A percentile compares a stretch with the other conserved stretches of the same genome.
Evolutionary conservation across 2,888 invertebrate genomes (phyloP).

Genomic region (Lamproptera curius): DNA sequence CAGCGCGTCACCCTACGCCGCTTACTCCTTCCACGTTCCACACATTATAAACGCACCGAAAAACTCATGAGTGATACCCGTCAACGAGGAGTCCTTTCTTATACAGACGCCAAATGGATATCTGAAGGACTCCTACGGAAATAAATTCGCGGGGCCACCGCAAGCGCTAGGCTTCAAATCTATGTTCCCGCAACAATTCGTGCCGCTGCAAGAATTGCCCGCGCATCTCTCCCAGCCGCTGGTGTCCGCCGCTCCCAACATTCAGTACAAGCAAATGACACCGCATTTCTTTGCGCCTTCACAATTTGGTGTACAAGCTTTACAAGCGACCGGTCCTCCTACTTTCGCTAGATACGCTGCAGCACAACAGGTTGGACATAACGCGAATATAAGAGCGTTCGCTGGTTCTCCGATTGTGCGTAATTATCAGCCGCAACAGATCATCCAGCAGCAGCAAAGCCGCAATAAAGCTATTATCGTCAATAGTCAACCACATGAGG

Average conservation of each 20-base stretch:
- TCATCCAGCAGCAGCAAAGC: constrained; percentile 40
- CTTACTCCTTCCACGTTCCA: constrained; percentile 57
- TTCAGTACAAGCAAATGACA: constrained; percentile 45
- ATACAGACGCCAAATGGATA: constrained; percentile 47
- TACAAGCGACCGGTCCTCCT: constrained; percentile 41
- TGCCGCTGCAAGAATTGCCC: constrained; percentile 61
- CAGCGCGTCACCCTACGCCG: constrained; percentile 54
- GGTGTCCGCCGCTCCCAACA: constrained; percentile 45
- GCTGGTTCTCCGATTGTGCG: constrained; percentile 34
- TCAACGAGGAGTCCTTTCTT: constrained; percentile 43
- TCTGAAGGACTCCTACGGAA: constrained; percentile 67
- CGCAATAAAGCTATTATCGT: constrained; percentile 46
- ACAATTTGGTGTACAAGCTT: constrained; percentile 44
- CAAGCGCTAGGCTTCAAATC: constrained; percentile 51
- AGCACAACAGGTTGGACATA: constrained; percentile 44
- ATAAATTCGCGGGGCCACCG: constrained; percentile 52
- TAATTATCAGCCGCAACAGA: constrained; percentile 28
- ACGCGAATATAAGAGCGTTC: constrained; percentile 40
- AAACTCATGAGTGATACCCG: constrained; percentile 44
- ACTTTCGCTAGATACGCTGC: constrained; percentile 38
- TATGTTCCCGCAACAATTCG: constrained; percentile 58
- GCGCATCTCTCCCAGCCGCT: constrained; percentile 62
- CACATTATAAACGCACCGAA: constrained; percentile 41
- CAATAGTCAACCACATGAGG: constrained; percentile 36
- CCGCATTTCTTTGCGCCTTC: constrained; percentile 49